Conservation (phyloP, 2,113 vertebrate genomes). For the Caranx melampygus region DNA sequence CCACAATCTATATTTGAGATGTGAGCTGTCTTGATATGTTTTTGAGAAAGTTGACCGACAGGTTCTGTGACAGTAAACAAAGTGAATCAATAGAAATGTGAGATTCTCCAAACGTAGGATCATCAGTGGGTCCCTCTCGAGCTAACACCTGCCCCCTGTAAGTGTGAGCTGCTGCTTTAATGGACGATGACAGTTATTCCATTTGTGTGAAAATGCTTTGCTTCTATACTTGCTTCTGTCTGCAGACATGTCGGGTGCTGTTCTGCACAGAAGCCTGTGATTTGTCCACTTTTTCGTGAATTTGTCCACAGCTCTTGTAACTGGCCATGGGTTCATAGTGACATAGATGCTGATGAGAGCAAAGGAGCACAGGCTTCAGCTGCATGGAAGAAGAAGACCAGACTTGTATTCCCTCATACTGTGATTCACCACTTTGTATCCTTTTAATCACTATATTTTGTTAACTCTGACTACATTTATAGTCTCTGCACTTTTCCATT, state of each 20-base stretch:
- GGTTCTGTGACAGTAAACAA: background rate
- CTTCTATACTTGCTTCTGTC: no score
- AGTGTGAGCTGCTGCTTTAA: no score
- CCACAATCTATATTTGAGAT: no score
- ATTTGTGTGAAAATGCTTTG: no score
- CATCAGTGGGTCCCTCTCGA: no score
- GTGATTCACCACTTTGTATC: background rate
- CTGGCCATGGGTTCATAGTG: background rate
- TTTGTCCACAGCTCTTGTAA: background rate
- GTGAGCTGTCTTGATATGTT: no score
- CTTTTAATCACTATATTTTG: background rate
- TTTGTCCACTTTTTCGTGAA: background rate
- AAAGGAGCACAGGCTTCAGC: constrained; percentile 5
- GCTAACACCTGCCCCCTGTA: no score
- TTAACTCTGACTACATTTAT: background rate
- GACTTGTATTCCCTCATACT: background rate
- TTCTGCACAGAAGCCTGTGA: constrained; percentile 16
- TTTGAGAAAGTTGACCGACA: no score
- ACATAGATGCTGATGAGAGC: constrained; percentile 49
- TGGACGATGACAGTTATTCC: no score
- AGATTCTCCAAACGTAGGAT: background rate
- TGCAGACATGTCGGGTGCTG: background rate
- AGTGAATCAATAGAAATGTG: background rate
- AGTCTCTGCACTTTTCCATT: background rate
- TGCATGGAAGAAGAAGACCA: background rate